These are phyloP conservation scores for Acanthurus tractus DNA, from an alignment of 2,797 vertebrate genomes.

Conservation along the genomic window DNA sequence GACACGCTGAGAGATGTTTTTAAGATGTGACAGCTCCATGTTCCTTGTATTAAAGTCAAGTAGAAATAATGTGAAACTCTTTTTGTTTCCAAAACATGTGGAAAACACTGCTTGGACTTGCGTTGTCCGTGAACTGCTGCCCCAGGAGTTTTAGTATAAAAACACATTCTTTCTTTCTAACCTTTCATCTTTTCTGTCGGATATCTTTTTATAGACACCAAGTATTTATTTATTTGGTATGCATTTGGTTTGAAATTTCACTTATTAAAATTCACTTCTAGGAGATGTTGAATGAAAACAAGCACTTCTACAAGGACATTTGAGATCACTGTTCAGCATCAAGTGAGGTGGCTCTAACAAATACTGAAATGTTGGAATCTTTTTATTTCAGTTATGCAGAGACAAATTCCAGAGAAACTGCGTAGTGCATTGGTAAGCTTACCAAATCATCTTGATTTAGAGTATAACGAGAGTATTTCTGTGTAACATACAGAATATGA, in stretches of 20 bases:
- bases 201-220: conserved; percentile 46
- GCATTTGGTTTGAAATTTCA: conserved; percentile 53
- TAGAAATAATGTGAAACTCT: conserved; percentile 45
- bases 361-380: conserved; percentile 69
- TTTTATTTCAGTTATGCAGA: conserved; percentile 80
- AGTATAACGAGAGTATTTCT: conserved; percentile 59
- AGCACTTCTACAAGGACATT: conserved; percentile 48
- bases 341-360: conserved; percentile 62
- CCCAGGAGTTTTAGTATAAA: conserved; percentile 30
- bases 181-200: conserved; percentile 47
- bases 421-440: conserved; percentile 58
- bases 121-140: conserved; percentile 27
- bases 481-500: conserved; percentile 64
- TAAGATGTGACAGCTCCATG: conserved; percentile 60
- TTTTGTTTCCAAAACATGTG: conserved; percentile 38
- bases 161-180: conserved; percentile 47
- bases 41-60: conserved; percentile 41
- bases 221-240: conserved; percentile 63
- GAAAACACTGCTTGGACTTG: conserved; percentile 39
- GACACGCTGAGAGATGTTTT: conserved; percentile 65
- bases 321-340: conserved; percentile 59
- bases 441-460: conserved; percentile 57
- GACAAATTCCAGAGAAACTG: conserved; percentile 69
- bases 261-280: conserved; percentile 56
- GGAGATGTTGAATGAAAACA: conserved; percentile 56